Evolutionary conservation across 1,140 invertebrate species (phyloP).

Genomic region (Bombyx mori): DNA sequence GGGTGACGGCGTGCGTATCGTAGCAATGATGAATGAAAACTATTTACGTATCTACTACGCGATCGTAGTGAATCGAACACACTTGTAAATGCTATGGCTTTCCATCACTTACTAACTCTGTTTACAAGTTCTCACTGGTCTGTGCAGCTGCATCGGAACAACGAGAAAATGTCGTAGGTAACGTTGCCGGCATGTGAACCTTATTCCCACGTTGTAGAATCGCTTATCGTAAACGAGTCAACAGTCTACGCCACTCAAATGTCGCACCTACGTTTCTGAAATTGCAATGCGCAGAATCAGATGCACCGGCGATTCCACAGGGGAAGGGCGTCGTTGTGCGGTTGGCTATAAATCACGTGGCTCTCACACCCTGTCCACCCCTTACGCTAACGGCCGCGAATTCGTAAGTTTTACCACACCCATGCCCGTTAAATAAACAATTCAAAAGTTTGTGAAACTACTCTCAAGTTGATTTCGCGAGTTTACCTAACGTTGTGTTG

Average conservation of each 20-base stretch:
- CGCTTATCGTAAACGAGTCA: background rate
- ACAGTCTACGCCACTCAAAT: conserved; percentile 12
- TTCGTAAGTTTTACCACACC: conserved; percentile 38
- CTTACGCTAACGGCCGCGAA: conserved; percentile 13
- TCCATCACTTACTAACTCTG: background rate
- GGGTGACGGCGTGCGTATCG: background rate
- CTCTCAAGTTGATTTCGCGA: background rate
- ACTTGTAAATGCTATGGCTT: background rate
- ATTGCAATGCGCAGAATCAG: conserved; percentile 32
- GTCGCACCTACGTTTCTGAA: conserved; percentile 10
- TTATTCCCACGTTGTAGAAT: background rate
- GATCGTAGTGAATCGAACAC: background rate
- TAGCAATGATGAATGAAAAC: background rate
- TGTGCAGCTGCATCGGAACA: conserved; percentile 1
- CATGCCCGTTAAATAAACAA: conserved; percentile 28
- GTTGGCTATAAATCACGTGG: conserved; percentile 40
- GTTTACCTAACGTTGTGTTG: conserved; percentile 17
- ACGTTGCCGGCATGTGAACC: background rate
- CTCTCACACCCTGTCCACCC: conserved; percentile 14
- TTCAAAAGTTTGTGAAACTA: conserved; percentile 5
- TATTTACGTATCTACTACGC: conserved; percentile 2
- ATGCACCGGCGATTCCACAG: conserved; percentile 20
- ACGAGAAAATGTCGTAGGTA: conserved; percentile 8
- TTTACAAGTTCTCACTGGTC: background rate
- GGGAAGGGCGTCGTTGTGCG: conserved; percentile 19